Evolutionary conservation across 2,888 invertebrate genomes (phyloP), one percentile per base, ranked within the genome.

Genomic region (Cerastis leucographa): DNA sequence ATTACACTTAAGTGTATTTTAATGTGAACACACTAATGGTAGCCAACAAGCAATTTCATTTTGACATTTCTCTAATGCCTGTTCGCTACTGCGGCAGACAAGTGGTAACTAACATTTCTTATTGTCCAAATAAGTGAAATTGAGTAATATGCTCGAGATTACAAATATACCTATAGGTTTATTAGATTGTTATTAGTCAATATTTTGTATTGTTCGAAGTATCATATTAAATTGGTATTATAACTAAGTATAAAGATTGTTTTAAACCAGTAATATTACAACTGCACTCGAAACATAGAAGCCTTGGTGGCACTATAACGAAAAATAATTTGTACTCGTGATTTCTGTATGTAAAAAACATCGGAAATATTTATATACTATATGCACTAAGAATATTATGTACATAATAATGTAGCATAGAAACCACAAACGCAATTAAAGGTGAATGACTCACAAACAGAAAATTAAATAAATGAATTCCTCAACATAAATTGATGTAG

Each of bases 31-130:
- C 61, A 76, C 66, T 64, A 64, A 25, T 74, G 17, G 49, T 85
- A 56, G 64, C 35, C 42, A 42, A 44, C 44, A 59, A 76, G n/a
- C 61, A n/a, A 56, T 75, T 71, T 62, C 62, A 69, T 66, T 61
- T 56, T 51, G 65, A 71, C 35, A 64, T 88, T 86, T 86, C 84
- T 84, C 80, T 88, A 89, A 89, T 89, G 90, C 89, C 89, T 90
- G 88, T 87, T 87, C 84, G 76, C 83, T 86, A 88, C 87, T 89
- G 90, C 89, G 90, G 89, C 89, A 90, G 90, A 90, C 80, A 85
- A 90, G 85, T 95, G 95, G 95, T 95, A 96, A 95, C 94, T 94
- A 90, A 92, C 85, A 89, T 90, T 89, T 92, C 86, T 93, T 95
- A 94, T 94, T 95, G 95, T 94, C 94, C 91, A 90, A 90, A 89